A percentile compares a stretch with the other conserved stretches of the same genome.
Conservation (phyloP, 2,113 vertebrate genomes). For the Bufo gargarizans region DNA sequence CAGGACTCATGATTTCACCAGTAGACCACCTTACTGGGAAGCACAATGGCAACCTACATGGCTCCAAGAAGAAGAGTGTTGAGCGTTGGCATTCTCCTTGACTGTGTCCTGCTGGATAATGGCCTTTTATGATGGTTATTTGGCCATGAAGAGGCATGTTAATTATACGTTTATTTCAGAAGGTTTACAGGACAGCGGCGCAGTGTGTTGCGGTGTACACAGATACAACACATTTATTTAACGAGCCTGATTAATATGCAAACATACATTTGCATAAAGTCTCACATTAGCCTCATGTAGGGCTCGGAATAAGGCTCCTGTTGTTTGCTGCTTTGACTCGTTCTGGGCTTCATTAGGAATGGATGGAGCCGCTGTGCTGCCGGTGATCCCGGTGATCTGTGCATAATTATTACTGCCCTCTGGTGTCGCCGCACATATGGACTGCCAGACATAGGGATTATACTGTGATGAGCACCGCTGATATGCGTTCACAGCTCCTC, state of each 20-base stretch:
- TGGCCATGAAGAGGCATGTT: slow-evolving; percentile 22
- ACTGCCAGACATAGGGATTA: background rate
- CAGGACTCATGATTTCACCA: no score
- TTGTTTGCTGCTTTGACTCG: slow-evolving; percentile 37
- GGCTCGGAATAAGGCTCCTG: slow-evolving; percentile 48
- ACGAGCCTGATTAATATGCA: slow-evolving; percentile 57
- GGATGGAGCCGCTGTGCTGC: background rate
- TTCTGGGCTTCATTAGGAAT: slow-evolving; percentile 30
- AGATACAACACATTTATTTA: slow-evolving; percentile 38
- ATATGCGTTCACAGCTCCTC: background rate
- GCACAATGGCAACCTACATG: background rate
- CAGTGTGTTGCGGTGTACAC: slow-evolving; percentile 12
- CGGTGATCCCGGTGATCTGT: slow-evolving; percentile 34
- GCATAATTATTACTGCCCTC: slow-evolving; percentile 5
- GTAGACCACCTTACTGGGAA: background rate
- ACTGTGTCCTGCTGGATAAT: slow-evolving; percentile 39
- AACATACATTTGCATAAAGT: slow-evolving; percentile 39
- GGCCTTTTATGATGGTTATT: slow-evolving; percentile 43
- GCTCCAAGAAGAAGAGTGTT: background rate
- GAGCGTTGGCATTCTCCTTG: background rate
- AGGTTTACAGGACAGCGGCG: slow-evolving; percentile 5
- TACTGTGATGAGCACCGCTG: background rate
- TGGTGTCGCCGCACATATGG: background rate
- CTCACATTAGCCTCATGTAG: slow-evolving; percentile 54
- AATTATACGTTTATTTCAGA: slow-evolving; percentile 51